Base-by-base conservation (phyloP, 2,888 invertebrate genomes). In the Drosophila merina region DNA sequence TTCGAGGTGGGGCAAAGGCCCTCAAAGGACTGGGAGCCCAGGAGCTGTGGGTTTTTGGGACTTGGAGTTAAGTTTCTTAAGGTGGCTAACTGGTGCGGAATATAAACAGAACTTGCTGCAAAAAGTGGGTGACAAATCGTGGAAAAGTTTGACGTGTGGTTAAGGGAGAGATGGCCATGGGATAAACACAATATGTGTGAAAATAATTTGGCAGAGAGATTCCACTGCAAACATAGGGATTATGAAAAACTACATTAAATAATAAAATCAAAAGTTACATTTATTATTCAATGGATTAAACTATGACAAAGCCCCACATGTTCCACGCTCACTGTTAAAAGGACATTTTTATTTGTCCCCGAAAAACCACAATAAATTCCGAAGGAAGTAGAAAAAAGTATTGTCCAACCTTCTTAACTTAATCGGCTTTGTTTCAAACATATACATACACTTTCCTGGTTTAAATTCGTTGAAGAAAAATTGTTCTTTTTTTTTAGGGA, bases 91-190 rank as follows among this genome's bases (percentile, higher is more conserved):
- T 51, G 59, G 3, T 50, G 50, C 38, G 45, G 40, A 45, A 30
- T 50, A 70, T 47, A 38, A 45, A 58, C 59, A 68, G 70, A 71
- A 48, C 33, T 59, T 70, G 40, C 50, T 33, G 20, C 20, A 12
- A 51, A 36, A 66, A 66, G 33, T 30, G 9, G 30, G 54, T 45
- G 67, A 66, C 54, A 63, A 66, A 66, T 66, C 36, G 36, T 55
- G 30, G 30, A 30, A 30, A 44, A 63, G 42, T 66, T 66, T 33
- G 67, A 14, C 12, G 30, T 12, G 14, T 12, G 67, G 52, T 40
- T 12, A 12, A 30, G 36, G 9, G 38, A 4, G 38, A 4, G 25
- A n/a, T 49, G 14, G 5, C 2, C 4, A 25, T 6, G 40, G 25
- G 12, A 50, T 28, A 50, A 50, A 62, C 33, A 28, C 33, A 25